Evolutionary conservation across 2,797 vertebrate species (phyloP).

Genomic region (Urocyon cinereoargenteus): DNA sequence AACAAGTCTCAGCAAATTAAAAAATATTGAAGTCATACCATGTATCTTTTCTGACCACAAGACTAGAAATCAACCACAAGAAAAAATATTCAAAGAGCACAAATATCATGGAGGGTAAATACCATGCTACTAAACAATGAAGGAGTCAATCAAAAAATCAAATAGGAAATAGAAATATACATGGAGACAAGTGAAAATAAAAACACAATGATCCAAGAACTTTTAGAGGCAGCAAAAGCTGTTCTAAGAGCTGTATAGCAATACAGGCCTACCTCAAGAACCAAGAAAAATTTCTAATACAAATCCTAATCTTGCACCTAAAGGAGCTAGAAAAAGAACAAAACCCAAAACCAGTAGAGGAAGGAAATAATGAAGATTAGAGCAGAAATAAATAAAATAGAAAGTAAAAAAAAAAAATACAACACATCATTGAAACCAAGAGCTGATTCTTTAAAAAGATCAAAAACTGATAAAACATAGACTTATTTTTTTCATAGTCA

Average conservation of each 20-base stretch:
- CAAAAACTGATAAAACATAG: neutral
- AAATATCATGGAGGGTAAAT: neutral
- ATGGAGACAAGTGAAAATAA: neutral
- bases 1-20: neutral
- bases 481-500: neutral
- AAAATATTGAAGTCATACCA: neutral
- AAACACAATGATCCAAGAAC: neutral
- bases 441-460: neutral
- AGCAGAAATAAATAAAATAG: neutral
- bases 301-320: neutral
- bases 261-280: neutral
- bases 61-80: neutral
- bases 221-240: neutral
- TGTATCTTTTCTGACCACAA: neutral
- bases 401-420: neutral
- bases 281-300: neutral
- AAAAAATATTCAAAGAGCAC: neutral
- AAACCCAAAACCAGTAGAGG: neutral
- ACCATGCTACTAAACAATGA: neutral
- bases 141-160: neutral
- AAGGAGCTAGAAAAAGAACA: neutral
- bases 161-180: neutral
- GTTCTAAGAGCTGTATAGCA: neutral
- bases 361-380: neutral
- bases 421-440: neutral